Conservation (phyloP, 2,797 vertebrate genomes). For the Vultur gryphus region DNA sequence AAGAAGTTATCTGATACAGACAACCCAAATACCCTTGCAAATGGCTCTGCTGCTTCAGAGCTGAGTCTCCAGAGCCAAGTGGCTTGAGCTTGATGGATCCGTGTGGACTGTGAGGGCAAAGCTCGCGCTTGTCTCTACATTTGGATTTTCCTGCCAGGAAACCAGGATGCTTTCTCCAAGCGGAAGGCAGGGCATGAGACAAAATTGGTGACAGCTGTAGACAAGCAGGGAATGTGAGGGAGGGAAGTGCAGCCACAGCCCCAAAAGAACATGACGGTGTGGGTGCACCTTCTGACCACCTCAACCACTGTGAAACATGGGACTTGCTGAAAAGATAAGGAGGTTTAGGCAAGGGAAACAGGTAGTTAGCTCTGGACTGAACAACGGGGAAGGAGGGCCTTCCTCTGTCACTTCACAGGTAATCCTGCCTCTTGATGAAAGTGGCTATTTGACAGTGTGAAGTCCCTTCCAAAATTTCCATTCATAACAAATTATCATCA, state of each 20-base stretch:
- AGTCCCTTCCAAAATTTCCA: not conserved
- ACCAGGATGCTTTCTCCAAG: not conserved
- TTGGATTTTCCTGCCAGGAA: not conserved
- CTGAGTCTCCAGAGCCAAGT: not conserved
- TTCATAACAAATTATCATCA: not conserved
- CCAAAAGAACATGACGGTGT: not conserved
- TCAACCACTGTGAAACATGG: not conserved
- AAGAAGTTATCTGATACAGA: not conserved
- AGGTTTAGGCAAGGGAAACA: not conserved
- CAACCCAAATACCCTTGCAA: not conserved
- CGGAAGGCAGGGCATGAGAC: not conserved
- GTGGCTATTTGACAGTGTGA: not conserved
- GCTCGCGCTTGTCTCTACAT: not conserved
- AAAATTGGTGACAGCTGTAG: not conserved
- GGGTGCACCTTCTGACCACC: not conserved
- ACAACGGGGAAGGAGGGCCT: not conserved
- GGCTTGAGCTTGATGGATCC: not conserved
- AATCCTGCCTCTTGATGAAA: not conserved
- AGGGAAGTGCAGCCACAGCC: not conserved
- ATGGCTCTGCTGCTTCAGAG: not conserved
- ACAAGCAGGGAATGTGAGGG: not conserved
- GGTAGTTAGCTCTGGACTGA: not conserved
- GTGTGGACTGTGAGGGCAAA: not conserved
- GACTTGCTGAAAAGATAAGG: not conserved
- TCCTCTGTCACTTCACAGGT: not conserved